phyloP scores from a whole-genome alignment of 2,888 invertebrate species.

The Ryuthela nishihirai region DNA sequence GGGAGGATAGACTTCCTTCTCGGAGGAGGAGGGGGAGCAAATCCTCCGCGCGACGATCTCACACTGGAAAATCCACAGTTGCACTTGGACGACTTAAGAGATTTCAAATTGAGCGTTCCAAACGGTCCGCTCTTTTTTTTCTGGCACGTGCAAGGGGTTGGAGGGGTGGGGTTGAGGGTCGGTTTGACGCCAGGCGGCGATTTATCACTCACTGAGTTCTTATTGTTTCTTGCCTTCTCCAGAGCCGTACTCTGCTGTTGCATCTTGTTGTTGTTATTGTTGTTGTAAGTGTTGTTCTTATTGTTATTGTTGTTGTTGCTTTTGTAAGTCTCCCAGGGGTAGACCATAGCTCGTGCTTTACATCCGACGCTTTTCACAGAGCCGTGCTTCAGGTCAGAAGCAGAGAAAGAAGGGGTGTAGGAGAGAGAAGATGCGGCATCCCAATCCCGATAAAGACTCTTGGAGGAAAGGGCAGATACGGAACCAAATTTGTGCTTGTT shows the following conservation, averaged over 20 bases:
- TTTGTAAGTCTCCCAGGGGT: slow-evolving; percentile 28
- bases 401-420: slow-evolving; percentile 17
- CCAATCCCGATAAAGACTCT: slow-evolving; percentile 16
- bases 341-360: slow-evolving; percentile 16
- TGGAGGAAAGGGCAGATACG: slow-evolving; percentile 22
- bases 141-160: slow-evolving; percentile 18
- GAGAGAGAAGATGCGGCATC: slow-evolving; percentile 8
- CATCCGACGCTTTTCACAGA: slow-evolving; percentile 18
- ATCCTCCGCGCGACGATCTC: slow-evolving; percentile 13
- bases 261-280: not conserved
- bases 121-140: slow-evolving; percentile 24
- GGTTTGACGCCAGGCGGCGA: not conserved
- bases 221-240: not conserved
- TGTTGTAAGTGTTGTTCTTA: slow-evolving; percentile 20
- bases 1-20: slow-evolving; percentile 26
- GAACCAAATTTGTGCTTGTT: slow-evolving; percentile 32
- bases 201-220: slow-evolving; percentile 3
- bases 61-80: slow-evolving; percentile 32
- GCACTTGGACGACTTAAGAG: slow-evolving; percentile 25
- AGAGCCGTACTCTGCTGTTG: not conserved
- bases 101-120: slow-evolving; percentile 21
- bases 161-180: too few species aligned
- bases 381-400: slow-evolving; percentile 21
- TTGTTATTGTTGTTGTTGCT: slow-evolving; percentile 10
- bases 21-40: slow-evolving; percentile 14